phyloP scores from a whole-genome alignment of 2,113 vertebrate species.

The Pleuronectes platessa region DNA sequence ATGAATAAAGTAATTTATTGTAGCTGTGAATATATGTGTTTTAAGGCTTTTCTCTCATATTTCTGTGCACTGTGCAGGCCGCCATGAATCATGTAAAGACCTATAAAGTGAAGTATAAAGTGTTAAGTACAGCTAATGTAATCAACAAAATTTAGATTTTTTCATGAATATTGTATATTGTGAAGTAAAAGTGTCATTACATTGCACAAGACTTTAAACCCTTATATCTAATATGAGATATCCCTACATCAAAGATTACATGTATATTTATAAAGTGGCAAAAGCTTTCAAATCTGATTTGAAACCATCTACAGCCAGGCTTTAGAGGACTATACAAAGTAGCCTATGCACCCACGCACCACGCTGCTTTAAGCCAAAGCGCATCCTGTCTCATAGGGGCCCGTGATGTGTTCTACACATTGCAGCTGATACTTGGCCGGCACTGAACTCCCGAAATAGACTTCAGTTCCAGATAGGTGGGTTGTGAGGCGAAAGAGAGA shows the following conservation, averaged over 20 bases:
- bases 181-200: too few relatives aligned
- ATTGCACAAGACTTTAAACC: too few relatives aligned
- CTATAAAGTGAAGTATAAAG: neutral
- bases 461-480: slow-evolving; percentile 67
- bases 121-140: too few relatives aligned
- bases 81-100: slow-evolving; percentile 14
- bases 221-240: too few relatives aligned
- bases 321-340: slow-evolving; percentile 40
- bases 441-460: slow-evolving; percentile 68
- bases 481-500: slow-evolving; percentile 49
- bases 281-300: slow-evolving; percentile 14
- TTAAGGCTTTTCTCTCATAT: slow-evolving; percentile 20
- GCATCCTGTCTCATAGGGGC: slow-evolving; percentile 50
- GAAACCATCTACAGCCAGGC: neutral
- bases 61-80: slow-evolving; percentile 4
- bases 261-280: too few relatives aligned
- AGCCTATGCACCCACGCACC: slow-evolving; percentile 40
- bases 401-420: slow-evolving; percentile 68
- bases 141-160: too few relatives aligned
- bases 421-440: slow-evolving; percentile 62
- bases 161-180: too few relatives aligned
- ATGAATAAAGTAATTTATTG: slow-evolving; percentile 41
- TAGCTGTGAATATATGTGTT: slow-evolving; percentile 29
- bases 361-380: slow-evolving; percentile 40
- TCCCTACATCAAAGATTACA: too few relatives aligned